These are phyloP conservation scores for Vanacampus margaritifer DNA, from an alignment of 2,113 vertebrate genomes.

Conservation along the genomic window DNA sequence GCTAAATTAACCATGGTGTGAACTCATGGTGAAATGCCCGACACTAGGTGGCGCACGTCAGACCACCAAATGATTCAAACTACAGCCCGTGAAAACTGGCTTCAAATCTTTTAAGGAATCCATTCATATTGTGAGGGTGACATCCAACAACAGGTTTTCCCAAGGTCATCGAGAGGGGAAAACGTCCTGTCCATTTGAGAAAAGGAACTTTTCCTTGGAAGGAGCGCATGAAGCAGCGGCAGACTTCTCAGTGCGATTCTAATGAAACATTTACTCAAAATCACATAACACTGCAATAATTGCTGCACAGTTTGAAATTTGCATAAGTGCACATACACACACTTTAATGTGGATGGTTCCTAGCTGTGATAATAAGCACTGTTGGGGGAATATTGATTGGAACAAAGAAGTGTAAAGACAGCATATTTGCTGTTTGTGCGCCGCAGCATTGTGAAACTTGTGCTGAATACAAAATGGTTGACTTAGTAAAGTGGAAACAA, in stretches of 20 bases:
- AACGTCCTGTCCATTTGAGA: neutral
- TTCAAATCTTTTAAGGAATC: neutral
- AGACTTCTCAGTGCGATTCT: neutral
- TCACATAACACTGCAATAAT: neutral
- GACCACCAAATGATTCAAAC: no score
- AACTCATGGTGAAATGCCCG: no score
- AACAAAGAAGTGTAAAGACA: conserved; percentile 15
- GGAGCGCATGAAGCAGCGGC: neutral
- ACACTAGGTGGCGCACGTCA: no score
- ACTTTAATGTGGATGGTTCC: conserved; percentile 17
- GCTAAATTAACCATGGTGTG: no score
- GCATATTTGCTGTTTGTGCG: conserved; percentile 35
- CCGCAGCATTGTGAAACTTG: conserved; percentile 25
- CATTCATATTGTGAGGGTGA: neutral
- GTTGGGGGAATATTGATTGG: conserved; percentile 16
- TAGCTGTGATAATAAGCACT: conserved; percentile 36
- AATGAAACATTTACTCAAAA: neutral
- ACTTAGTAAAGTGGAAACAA: conserved; percentile 12
- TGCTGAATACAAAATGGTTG: conserved; percentile 14
- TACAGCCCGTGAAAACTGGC: neutral
- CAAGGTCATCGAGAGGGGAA: neutral
- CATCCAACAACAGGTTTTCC: neutral
- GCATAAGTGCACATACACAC: conserved; percentile 5
- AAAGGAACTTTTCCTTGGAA: neutral
- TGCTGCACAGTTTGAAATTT: neutral